Evolutionary conservation across 2,888 invertebrate species (phyloP), one percentile per base, ranked within the genome.

Genomic region (Nesidiocoris tenuis): DNA sequence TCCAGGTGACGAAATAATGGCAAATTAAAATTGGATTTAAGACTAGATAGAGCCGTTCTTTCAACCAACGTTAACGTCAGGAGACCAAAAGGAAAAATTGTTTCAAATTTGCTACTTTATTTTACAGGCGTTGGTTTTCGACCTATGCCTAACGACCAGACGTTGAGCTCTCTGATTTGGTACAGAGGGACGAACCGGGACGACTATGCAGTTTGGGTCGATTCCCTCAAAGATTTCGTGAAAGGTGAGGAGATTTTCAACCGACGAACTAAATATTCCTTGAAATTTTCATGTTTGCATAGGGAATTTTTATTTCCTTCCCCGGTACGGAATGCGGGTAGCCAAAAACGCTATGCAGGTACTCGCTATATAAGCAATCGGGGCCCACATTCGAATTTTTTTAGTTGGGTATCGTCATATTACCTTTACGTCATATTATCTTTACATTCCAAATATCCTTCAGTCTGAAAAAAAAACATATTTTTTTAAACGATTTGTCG

Each of bases 161-260:
- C 95, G 61, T 94, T 95, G 81, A 97, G 96, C 83, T 96, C 97
- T 54, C 88, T 99, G 79, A 95, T 99, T 84, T 94, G 96, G 92
- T 97, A 96, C 86, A 91, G 91, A 83, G 93, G 92, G 59, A 91
- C 92, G 17, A 90, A 91, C 78, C 87, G 87, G 75, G 88, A 88
- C 66, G 92, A 92, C 82, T 93, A 90, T 82, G 86, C 89, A 79
- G 89, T 90, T 82, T 95, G 95, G 95, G 90, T 90, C 21, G 87
- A 91, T 22, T 88, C 91, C 76, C 84, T 95, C 63, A 88, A 90
- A 75, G 83, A 87, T 12, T 96, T 94, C 83, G 86, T 96, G 77
- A 88, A 61, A 76, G 78, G 78, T 78, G 63, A 17, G 2, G 17
- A 2, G 56, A 56, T 56, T 56, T 56, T 56, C 2, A 1, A 1